Base-by-base conservation (phyloP, 1,140 invertebrate genomes). In the Drosophila simulans region DNA sequence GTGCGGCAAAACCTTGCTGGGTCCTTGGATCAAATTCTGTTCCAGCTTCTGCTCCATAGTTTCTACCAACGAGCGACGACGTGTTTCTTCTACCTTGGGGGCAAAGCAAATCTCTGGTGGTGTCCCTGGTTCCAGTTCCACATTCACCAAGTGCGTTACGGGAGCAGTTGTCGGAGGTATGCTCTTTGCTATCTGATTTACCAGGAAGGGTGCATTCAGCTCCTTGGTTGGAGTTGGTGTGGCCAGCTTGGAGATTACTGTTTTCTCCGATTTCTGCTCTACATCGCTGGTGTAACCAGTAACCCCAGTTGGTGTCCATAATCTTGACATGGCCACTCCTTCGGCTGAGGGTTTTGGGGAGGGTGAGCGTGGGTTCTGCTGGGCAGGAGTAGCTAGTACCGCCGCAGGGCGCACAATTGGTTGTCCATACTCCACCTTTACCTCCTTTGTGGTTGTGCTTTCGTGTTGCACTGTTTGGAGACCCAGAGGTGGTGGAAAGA, bases 21-120 rank as follows among this genome's bases (percentile, higher is more conserved):
- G 94, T 51, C 93, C 93, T 66, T 93, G 93, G 15, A 93, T 92
- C 4, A 94, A 72, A 70, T 94, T 94, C 75, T 93, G 93, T 74
- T 95, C 94, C 3, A 94, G 70, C 13, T 93, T 93, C 66, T 94
- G 94, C 82, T 95, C 94, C 60, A 94, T 93, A 46, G 89, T 93
- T 80, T 95, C 94, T 1, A 94, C 92, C 71, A 94, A 93, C 0
- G 94, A 94, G 60, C 93, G 93, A 12, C 93, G 91, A 49, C 93
- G 83, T 49, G 91, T 88, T 55, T 88, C 81, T 20, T 85, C 77
- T 5, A 88, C 59, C 34, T 92, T 92, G 40, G 94, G 93, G 4
- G 94, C 93, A 83, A 94, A 95, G 12, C 93, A 94, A 12, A 95
- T 95, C 92, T 95, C 94, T 17, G 95, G 94, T 10, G 95, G 94